Conservation (phyloP, 2,797 vertebrate species). For the Oreochromis mossambicus region DNA sequence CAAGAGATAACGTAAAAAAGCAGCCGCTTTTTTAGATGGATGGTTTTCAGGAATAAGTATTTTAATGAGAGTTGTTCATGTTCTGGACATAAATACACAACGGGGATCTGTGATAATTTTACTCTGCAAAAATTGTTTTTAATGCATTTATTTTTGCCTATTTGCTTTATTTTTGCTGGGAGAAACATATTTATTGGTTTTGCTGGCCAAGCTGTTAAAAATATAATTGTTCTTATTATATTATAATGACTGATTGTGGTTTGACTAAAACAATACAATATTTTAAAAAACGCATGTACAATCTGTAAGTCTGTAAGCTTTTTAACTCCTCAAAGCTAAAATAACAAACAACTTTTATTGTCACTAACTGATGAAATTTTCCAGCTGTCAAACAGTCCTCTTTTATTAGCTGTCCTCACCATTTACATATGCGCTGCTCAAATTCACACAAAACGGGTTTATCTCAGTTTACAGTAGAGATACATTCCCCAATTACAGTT, state of each 20-base stretch:
- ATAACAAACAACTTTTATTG: background rate
- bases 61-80: background rate
- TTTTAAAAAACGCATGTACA: background rate
- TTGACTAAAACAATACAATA: background rate
- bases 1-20: background rate
- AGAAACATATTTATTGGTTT: background rate
- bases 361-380: background rate
- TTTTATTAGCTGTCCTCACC: background rate
- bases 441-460: constrained; percentile 16
- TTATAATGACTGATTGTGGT: background rate
- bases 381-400: background rate
- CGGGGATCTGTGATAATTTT: background rate
- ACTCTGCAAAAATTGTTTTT: background rate
- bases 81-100: background rate
- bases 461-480: constrained; percentile 29
- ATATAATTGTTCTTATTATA: too few relatives aligned
- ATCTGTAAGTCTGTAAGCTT: background rate
- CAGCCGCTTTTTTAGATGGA: background rate
- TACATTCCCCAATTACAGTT: background rate
- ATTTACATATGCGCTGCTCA: background rate
- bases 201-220: background rate
- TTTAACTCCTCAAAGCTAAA: background rate
- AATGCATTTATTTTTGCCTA: background rate
- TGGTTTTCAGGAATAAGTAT: background rate
- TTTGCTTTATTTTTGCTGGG: background rate